Base-by-base conservation (phyloP, 2,888 invertebrate species). In the Acleris sparsana region DNA sequence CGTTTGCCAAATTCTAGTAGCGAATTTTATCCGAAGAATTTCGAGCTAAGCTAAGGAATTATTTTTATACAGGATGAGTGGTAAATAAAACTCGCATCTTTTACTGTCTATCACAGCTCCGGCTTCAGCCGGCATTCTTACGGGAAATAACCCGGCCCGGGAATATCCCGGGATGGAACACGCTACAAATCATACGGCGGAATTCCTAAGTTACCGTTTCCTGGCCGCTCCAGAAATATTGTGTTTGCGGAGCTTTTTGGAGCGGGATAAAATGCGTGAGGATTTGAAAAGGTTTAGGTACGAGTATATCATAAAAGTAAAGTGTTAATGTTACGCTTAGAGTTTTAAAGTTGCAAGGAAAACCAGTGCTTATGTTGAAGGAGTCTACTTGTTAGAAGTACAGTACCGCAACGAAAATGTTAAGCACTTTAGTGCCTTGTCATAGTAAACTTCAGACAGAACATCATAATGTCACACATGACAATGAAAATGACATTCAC, bases 161-260 rank as follows among this genome's bases (percentile, higher is more conserved):
- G 55, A 55, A 43, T 55, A 55, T 55, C 17, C 55, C 55, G 44
- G 64, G 51, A 57, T 74, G 76, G 75, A 82, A 73, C 79, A 75
- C 70, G 82, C 88, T 89, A 93, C 93, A 94, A 93, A 94, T 94
- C 93, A 94, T 93, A 85, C 71, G 81, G 87, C 93, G 94, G 94
- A 94, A 93, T 93, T 93, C 93, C 93, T 93, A 92, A 92, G 87
- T 92, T 92, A 91, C 91, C 89, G 84, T 80, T 88, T 88, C 88
- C 88, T 70, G 67, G 48, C 66, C 53, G 22, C 16, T 20, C 6
- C 39, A 65, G 51, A 65, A 65, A 65, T 61, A 65, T 61, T 52
- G 60, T 17, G 48, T 51, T 59, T 20, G 39, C 33, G 33, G 18
- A n/a, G 18, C 29, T 53, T 9, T 33, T 20, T 16, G 59, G 49